These are phyloP conservation scores for Trigoniulus corallinus DNA, from an alignment of 1,140 invertebrate genomes.

Conservation along the genomic window DNA sequence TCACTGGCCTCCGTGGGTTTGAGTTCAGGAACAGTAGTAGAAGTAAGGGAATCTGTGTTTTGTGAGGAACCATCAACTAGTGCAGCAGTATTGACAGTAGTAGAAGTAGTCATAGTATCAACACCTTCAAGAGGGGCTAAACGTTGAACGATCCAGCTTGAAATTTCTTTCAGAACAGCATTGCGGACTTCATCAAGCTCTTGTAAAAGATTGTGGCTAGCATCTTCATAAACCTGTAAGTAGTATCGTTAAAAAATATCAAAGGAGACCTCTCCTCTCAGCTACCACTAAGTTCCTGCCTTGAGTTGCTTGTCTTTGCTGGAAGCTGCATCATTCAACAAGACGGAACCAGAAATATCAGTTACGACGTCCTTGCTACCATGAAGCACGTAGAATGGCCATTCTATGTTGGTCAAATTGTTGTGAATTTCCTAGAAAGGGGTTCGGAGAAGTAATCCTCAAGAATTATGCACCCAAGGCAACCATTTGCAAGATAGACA, in stretches of 20 bases:
- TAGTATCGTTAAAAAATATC: not conserved
- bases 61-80: too few species aligned
- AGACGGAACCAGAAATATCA: not conserved
- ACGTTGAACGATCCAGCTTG: too few species aligned
- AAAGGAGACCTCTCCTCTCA: not conserved
- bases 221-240: not conserved
- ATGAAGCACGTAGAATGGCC: constrained; percentile 19
- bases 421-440: constrained; percentile 14
- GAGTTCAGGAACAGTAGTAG: too few species aligned
- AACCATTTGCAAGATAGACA: not conserved
- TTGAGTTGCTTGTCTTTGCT: not conserved
- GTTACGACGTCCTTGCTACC: constrained; percentile 8
- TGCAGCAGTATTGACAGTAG: too few species aligned
- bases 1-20: too few species aligned
- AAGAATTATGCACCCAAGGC: not conserved
- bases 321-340: not conserved
- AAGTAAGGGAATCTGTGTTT: too few species aligned
- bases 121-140: too few species aligned
- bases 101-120: too few species aligned
- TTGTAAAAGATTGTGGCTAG: not conserved
- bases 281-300: too few species aligned
- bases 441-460: constrained; percentile 2
- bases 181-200: not conserved
- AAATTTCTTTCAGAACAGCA: not conserved
- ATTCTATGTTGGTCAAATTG: constrained; percentile 12